Base-by-base conservation (phyloP, 2,888 invertebrate genomes). In the Bibio marci region DNA sequence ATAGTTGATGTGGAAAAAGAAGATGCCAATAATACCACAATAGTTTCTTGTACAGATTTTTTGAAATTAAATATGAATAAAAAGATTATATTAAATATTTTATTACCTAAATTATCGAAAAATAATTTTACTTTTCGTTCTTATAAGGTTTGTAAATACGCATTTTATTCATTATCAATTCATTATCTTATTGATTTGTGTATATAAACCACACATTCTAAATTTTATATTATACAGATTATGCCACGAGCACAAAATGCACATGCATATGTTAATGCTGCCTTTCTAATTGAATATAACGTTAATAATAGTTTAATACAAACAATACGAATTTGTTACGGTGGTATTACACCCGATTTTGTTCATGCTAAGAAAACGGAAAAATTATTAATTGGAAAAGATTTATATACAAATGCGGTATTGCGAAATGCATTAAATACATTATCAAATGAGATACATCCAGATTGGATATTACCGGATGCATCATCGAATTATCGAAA, bases 231-330 rank as follows among this genome's bases (percentile, higher is more conserved):
- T 6, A 28, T 18, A n/a, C n/a, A 33, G 80, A 75, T 82, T 46
- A 79, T 78, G 71, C 73, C 76, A 0, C 62, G 80, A 45, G 72
- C 76, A 1, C 80, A 80, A 62, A 81, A 81, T 52, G 72, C 80
- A 0, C 80, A 80, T 48, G 81, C 82, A 0, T 71, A 77, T 44
- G 73, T 85, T 0, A 82, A 82, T 52, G 80, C 80, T 1, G 83
- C 76, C 2, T 81, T 83, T 51, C 57, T 71, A 3, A 67, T 80
- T 45, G 67, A 71, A 56, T 45, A 81, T n/a, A n/a, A 32, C 19
- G 14, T 35, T n/a, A n/a, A n/a, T n/a, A n/a, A n/a, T n/a, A n/a
- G n/a, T n/a, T n/a, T n/a, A n/a, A n/a, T n/a, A n/a, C n/a, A n/a
- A n/a, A n/a, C n/a, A n/a, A n/a, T n/a, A n/a, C n/a, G n/a, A 18